phyloP scores from a whole-genome alignment of 2,113 vertebrate genomes.

The Hemibagrus wyckioides region DNA sequence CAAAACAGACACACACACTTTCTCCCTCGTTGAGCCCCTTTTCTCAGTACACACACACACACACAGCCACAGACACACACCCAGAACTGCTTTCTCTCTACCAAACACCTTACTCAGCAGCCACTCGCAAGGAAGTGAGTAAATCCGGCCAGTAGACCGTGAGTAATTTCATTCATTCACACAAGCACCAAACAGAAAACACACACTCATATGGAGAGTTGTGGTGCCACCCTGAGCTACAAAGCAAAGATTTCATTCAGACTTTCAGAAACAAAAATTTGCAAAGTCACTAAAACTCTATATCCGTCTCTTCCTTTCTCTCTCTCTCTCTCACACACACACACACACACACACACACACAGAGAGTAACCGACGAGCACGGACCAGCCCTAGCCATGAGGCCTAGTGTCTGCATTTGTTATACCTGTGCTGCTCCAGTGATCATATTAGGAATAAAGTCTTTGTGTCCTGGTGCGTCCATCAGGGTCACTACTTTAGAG shows the following conservation, averaged over 20 bases:
- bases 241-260: conserved; percentile 43
- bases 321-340: neutral
- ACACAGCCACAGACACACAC: conserved; percentile 14
- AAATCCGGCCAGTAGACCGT: conserved; percentile 39
- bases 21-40: conserved; percentile 13
- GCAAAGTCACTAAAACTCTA: conserved; percentile 22
- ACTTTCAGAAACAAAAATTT: conserved; percentile 32
- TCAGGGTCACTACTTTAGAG: conserved; percentile 93
- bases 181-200: conserved; percentile 45
- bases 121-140: conserved; percentile 50
- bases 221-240: conserved; percentile 22
- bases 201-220: conserved; percentile 46
- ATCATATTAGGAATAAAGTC: conserved; percentile 99
- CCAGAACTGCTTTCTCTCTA: conserved; percentile 22
- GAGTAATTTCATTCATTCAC: conserved; percentile 54
- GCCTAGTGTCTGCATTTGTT: neutral
- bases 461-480: conserved; percentile 98
- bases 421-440: conserved; percentile 97
- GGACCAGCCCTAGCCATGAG: neutral
- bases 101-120: conserved; percentile 50
- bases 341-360: neutral
- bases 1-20: conserved; percentile 4
- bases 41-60: conserved; percentile 22
- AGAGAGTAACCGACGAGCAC: neutral
- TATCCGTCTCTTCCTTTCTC: neutral